Percentiles rank a stretch among this genome's conserved stretches.
phyloP scores from a whole-genome alignment of 1,140 invertebrate species.

The Samia ricini region DNA sequence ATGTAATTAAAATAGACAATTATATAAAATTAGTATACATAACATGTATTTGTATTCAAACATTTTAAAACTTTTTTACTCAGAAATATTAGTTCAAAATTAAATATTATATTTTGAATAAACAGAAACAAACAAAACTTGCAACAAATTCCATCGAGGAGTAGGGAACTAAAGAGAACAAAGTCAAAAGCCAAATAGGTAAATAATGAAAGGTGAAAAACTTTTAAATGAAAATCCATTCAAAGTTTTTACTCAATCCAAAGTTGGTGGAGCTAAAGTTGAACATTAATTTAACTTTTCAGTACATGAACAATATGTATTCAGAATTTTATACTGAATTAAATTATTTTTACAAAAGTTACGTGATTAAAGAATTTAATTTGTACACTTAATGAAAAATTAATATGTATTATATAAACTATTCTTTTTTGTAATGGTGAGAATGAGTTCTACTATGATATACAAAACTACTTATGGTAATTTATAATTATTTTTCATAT shows the following conservation, averaged over 20 bases:
- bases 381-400: too few relatives aligned
- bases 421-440: too few relatives aligned
- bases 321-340: slow-evolving; percentile 7
- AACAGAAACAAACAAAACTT: slow-evolving; percentile 46
- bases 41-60: too few relatives aligned
- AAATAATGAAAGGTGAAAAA: slow-evolving; percentile 64
- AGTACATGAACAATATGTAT: slow-evolving; percentile 30
- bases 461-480: too few relatives aligned
- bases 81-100: neutral
- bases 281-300: slow-evolving; percentile 58
- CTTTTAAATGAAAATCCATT: slow-evolving; percentile 64
- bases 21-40: too few relatives aligned
- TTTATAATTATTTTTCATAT: too few relatives aligned
- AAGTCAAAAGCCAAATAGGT: slow-evolving; percentile 59
- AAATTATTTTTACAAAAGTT: slow-evolving; percentile 6
- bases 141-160: slow-evolving; percentile 47
- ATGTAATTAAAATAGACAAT: too few relatives aligned
- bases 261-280: slow-evolving; percentile 51
- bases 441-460: too few relatives aligned
- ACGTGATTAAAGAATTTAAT: neutral
- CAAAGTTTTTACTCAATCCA: slow-evolving; percentile 62
- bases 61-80: neutral
- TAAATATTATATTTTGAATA: neutral
- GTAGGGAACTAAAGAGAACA: slow-evolving; percentile 42
- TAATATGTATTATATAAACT: too few relatives aligned